Conservation (phyloP, 2,113 vertebrate species). For the Lethenteron reissneri region DNA sequence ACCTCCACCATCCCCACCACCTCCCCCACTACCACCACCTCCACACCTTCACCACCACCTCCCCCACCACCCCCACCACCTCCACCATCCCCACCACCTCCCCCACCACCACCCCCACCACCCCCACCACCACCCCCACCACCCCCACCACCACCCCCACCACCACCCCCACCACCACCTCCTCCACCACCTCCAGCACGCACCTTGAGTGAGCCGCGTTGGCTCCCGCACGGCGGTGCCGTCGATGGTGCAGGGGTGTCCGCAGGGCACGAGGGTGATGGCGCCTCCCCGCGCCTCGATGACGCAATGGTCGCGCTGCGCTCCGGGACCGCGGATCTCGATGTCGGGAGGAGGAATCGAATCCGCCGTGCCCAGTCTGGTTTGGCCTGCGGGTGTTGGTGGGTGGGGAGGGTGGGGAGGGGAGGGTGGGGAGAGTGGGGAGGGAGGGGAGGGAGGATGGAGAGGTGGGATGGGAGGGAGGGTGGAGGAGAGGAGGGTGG, state of each 20-base stretch:
- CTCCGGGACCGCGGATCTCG: conserved; percentile 42
- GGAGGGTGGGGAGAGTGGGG: conserved; percentile 5
- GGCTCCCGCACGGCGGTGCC: conserved; percentile 36
- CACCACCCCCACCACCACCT: too few species aligned
- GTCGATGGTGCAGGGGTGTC: conserved; percentile 48
- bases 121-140: conserved; percentile 9
- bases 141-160: too few species aligned
- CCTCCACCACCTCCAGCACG: not conserved
- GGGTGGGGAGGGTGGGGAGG: not conserved
- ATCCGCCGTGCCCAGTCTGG: conserved; percentile 31
- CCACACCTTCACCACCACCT: too few species aligned
- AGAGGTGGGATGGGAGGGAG: conserved; percentile 7
- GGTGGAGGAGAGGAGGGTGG: not conserved
- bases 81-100: conserved; percentile 14
- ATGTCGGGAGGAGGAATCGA: conserved; percentile 39
- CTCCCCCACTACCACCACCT: conserved; percentile 7
- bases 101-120: conserved; percentile 14
- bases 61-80: conserved; percentile 16
- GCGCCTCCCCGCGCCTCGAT: conserved; percentile 45
- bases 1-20: too few species aligned
- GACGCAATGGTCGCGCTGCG: conserved; percentile 55
- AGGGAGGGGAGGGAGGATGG: conserved; percentile 7
- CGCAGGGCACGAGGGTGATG: conserved; percentile 64
- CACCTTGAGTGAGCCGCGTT: conserved; percentile 64
- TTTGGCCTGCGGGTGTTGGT: conserved; percentile 31